A percentile compares a stretch with the other conserved stretches of the same genome.
These are phyloP conservation scores for Meliscaeva auricollis DNA, from an alignment of 2,888 invertebrate species.

Conservation along the genomic window DNA sequence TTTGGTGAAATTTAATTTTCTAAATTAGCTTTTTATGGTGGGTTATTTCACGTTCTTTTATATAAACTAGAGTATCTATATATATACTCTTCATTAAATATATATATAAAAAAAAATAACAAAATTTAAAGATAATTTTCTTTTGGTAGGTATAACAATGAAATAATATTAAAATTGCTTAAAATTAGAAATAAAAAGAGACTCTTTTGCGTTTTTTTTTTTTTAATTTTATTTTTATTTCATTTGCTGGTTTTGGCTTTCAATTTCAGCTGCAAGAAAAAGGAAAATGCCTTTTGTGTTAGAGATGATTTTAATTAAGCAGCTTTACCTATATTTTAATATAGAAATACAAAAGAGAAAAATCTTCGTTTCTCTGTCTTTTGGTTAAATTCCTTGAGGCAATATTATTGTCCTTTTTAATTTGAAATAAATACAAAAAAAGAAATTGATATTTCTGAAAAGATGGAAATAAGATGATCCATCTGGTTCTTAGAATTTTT, in stretches of 20 bases:
- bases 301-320: constrained; percentile 64
- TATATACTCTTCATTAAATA: constrained; percentile 22
- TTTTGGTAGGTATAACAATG: constrained; percentile 1
- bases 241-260: constrained; percentile 15
- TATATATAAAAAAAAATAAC: neutral
- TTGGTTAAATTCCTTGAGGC: constrained; percentile 37
- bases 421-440: constrained; percentile 17
- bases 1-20: constrained; percentile 71
- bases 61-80: neutral
- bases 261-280: constrained; percentile 15
- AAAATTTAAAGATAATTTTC: constrained; percentile 23
- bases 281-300: constrained; percentile 38
- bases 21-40: constrained; percentile 43
- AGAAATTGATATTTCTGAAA: neutral
- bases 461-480: no score
- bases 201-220: no score
- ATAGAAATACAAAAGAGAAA: constrained; percentile 31
- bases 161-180: constrained; percentile 40
- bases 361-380: neutral
- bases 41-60: constrained; percentile 10
- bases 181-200: constrained; percentile 17
- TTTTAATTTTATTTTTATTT: no score
- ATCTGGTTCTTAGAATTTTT: no score
- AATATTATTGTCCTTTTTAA: constrained; percentile 42
- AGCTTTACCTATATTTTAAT: constrained; percentile 36